Conservation (phyloP, 2,113 vertebrate species). For the Sceloporus undulatus region DNA sequence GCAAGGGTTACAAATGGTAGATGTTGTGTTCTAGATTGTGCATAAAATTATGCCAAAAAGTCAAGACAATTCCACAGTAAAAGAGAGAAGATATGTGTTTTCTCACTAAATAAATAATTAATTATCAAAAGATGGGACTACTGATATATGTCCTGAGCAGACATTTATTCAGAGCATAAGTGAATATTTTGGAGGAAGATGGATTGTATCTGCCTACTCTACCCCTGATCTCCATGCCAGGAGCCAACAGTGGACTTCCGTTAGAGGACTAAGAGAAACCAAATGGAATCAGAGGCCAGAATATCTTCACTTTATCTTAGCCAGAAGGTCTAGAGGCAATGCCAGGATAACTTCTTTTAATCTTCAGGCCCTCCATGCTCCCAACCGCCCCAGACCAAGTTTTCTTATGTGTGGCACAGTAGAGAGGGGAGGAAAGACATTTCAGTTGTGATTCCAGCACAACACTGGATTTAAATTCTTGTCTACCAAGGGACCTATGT, state of each 20-base stretch:
- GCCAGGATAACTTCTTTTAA: no score
- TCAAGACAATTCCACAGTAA: no score
- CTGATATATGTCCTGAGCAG: not conserved
- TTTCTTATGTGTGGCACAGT: no score
- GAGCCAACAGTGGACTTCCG: not conserved
- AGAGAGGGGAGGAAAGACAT: no score
- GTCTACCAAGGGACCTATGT: no score
- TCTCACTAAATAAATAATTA: not conserved
- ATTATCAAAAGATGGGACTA: not conserved
- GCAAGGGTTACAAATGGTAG: not conserved
- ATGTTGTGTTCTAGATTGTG: not conserved
- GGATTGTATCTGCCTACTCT: not conserved
- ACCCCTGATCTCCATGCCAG: not conserved
- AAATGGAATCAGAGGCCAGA: not conserved
- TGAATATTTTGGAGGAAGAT: not conserved
- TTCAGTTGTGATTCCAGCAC: no score
- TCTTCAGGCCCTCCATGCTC: no score
- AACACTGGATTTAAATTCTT: no score
- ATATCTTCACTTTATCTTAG: no score
- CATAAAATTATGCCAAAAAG: no score
- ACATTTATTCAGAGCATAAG: not conserved
- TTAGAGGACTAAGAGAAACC: not conserved
- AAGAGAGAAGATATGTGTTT: not conserved
- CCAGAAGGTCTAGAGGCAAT: no score
- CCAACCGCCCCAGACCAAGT: no score